A percentile compares a stretch with the other conserved stretches of the same genome.
phyloP scores from a whole-genome alignment of 2,888 invertebrate genomes.

The Tortrix viridana region DNA sequence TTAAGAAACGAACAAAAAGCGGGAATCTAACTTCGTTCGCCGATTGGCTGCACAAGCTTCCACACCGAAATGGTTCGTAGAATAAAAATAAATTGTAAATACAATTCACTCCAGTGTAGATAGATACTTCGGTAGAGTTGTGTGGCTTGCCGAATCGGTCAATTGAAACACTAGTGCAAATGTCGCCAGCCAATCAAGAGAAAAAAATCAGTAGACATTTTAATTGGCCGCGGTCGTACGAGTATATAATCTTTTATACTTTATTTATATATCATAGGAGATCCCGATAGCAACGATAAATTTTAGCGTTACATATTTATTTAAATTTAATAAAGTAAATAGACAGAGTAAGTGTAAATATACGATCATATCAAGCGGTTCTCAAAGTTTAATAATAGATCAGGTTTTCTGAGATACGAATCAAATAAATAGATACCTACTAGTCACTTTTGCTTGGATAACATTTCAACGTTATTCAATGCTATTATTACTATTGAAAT shows the following conservation, averaged over 20 bases:
- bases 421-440: too few relatives aligned
- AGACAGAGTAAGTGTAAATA: too few relatives aligned
- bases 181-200: slow-evolving; percentile 52
- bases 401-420: too few relatives aligned
- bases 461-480: too few relatives aligned
- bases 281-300: too few relatives aligned
- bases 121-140: slow-evolving; percentile 27
- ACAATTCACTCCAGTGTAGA: slow-evolving; percentile 34
- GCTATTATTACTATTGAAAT: too few relatives aligned
- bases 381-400: too few relatives aligned
- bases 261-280: too few relatives aligned
- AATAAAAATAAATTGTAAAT: slow-evolving; percentile 39
- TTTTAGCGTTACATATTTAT: too few relatives aligned
- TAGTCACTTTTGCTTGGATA: too few relatives aligned
- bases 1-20: slow-evolving; percentile 24
- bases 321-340: too few relatives aligned
- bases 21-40: slow-evolving; percentile 29
- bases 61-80: slow-evolving; percentile 35
- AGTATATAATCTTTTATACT: not conserved
- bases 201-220: slow-evolving; percentile 22
- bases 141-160: slow-evolving; percentile 59
- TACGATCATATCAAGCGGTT: too few relatives aligned
- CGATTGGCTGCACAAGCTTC: slow-evolving; percentile 35
- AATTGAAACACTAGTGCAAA: slow-evolving; percentile 64
- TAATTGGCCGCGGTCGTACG: not conserved